Evolutionary conservation across 2,888 invertebrate species (phyloP).

Genomic region (Sesamia inferens): DNA sequence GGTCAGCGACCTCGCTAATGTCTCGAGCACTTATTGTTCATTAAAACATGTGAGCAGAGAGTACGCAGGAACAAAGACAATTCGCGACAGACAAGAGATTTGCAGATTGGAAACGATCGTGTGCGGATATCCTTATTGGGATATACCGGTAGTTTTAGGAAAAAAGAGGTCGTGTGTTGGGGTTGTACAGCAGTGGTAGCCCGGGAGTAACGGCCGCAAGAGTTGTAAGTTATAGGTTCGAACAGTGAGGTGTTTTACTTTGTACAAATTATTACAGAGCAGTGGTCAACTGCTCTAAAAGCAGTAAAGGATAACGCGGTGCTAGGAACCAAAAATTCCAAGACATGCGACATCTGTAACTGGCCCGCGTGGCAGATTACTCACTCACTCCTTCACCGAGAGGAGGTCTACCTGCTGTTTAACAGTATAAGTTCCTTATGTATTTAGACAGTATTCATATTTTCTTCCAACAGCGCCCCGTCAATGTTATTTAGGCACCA

Average conservation of each 20-base stretch:
- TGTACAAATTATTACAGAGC: too few relatives aligned
- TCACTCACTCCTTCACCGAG: too few relatives aligned
- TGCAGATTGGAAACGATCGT: slow-evolving; percentile 30
- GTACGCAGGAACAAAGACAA: slow-evolving; percentile 42
- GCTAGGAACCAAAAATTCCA: too few relatives aligned
- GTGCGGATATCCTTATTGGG: slow-evolving; percentile 46
- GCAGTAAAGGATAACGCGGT: too few relatives aligned
- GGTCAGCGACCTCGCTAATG: slow-evolving; percentile 75
- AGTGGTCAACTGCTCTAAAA: too few relatives aligned
- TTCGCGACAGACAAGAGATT: slow-evolving; percentile 49
- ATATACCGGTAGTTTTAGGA: neutral
- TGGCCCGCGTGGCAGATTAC: too few relatives aligned
- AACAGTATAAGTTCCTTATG: too few relatives aligned
- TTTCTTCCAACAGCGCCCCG: neutral
- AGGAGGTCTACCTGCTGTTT: too few relatives aligned
- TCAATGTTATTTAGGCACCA: neutral
- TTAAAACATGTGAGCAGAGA: slow-evolving; percentile 64
- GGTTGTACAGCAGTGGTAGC: neutral
- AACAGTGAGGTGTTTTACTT: too few relatives aligned
- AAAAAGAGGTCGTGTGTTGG: neutral
- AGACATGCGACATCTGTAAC: too few relatives aligned
- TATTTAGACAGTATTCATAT: neutral
- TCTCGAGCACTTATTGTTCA: slow-evolving; percentile 72
- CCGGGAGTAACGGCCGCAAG: too few relatives aligned
- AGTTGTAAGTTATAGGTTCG: too few relatives aligned